phyloP scores from a whole-genome alignment of 2,888 invertebrate genomes.

The Dicranocentrus wangi region DNA sequence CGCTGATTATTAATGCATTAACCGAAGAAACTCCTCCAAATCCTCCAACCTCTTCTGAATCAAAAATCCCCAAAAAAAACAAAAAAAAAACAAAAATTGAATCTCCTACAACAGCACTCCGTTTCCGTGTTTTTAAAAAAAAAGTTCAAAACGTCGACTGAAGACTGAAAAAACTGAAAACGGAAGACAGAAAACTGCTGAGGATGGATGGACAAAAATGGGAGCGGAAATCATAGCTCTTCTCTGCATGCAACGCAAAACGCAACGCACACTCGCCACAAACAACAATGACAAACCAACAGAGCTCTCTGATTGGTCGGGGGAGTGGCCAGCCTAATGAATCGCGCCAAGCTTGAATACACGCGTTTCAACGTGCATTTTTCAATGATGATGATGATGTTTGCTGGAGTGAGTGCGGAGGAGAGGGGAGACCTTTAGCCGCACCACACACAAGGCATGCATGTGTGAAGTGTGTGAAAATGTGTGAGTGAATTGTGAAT shows the following conservation, averaged over 20 bases:
- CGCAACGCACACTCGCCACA: background rate
- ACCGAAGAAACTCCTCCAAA: no score
- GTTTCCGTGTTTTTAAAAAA: background rate
- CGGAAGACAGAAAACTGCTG: no score
- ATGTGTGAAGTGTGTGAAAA: no score
- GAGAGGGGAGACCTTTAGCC: no score
- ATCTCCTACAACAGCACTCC: background rate
- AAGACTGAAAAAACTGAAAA: no score
- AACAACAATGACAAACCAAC: slow-evolving; percentile 1
- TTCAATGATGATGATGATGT: no score
- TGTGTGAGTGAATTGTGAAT: no score
- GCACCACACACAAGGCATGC: background rate
- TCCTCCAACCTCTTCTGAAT: background rate
- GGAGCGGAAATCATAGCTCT: no score
- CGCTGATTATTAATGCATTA: no score
- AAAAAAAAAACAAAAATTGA: background rate
- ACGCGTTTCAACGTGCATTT: slow-evolving; percentile 45
- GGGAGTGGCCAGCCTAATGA: slow-evolving; percentile 23
- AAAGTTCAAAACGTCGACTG: background rate
- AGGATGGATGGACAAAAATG: no score
- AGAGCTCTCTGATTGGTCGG: slow-evolving; percentile 22
- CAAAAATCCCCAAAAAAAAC: background rate
- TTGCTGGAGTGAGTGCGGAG: no score
- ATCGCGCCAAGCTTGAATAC: slow-evolving; percentile 31
- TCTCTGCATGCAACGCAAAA: no score